Base-by-base conservation (phyloP, 2,888 invertebrate species). In the Vanessa cardui region DNA sequence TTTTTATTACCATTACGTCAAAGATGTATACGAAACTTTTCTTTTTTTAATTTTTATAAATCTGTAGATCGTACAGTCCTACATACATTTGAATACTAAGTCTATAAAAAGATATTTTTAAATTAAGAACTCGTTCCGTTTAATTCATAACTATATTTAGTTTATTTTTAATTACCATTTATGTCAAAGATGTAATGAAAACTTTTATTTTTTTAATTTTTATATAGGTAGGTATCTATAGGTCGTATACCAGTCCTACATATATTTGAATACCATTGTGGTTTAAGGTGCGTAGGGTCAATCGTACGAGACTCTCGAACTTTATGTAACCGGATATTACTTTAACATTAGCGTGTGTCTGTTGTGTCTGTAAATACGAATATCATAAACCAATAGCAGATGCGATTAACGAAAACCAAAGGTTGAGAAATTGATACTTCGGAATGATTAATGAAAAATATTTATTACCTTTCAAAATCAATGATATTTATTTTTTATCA, bases 301-400 rank as follows among this genome's bases (percentile, higher is more conserved):
- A 68, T 68, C 66, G 62, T 65, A 66, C 70, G 66, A 47, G 64
- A 66, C 56, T 62, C 47, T 21, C 61, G 39, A 68, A 68, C 56
- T 68, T 67, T 68, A 66, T 69, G 39, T 60, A 64, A 63, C 70
- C 71, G 71, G 69, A 71, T 69, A 69, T 71, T 71, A 26, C 66
- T 59, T 64, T 61, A 60, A 59, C 54, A 50, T 58, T 62, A 58
- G 20, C 58, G 69, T 62, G 16, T 68, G 45, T 50, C 45, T 58
- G 33, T 39, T 56, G 33, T 56, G 26, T 56, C 9, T 47, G 16
- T n/a, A 18, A 54, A 47, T 16, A 20, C 45, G 44, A 12, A 66
- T 61, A 66, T 66, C 60, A 56, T 66, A 66, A 66, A 66, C 45
- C 50, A 59, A 59, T 52, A 52, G 59, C 65, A 65, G 65, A 65